Conservation (phyloP, 2,113 vertebrate genomes). For the Hypomesus transpacificus region DNA sequence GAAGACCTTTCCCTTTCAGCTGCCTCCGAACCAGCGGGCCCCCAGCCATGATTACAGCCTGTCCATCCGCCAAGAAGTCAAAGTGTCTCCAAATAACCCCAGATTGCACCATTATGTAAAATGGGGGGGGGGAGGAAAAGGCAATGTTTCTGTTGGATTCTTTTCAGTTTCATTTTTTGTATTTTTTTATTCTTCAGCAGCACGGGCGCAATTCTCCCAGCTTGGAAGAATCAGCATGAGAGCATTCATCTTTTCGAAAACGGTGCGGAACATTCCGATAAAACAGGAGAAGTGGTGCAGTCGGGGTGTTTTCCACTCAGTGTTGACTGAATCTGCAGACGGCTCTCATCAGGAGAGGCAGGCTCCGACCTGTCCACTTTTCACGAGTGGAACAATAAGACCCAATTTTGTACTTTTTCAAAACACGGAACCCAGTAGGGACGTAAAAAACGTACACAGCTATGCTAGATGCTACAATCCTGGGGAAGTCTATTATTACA, state of each 20-base stretch:
- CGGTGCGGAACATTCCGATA: slow-evolving; percentile 37
- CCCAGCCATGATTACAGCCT: slow-evolving; percentile 49
- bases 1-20: slow-evolving; percentile 23
- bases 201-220: slow-evolving; percentile 46
- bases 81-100: slow-evolving; percentile 43
- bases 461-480: too few species aligned
- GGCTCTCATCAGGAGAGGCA: slow-evolving; percentile 7
- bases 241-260: slow-evolving; percentile 46
- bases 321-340: slow-evolving; percentile 41
- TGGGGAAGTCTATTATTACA: too few species aligned
- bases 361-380: slow-evolving; percentile 27
- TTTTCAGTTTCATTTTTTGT: background rate
- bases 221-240: slow-evolving; percentile 49
- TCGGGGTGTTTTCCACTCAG: slow-evolving; percentile 42
- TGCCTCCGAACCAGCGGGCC: slow-evolving; percentile 45
- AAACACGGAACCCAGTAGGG: slow-evolving; percentile 3
- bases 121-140: slow-evolving; percentile 30
- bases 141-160: slow-evolving; percentile 36
- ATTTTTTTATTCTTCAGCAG: background rate
- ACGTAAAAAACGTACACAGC: too few species aligned
- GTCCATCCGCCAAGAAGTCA: slow-evolving; percentile 13
- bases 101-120: slow-evolving; percentile 64
- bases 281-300: slow-evolving; percentile 39
- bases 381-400: slow-evolving; percentile 16
- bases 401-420: background rate